Conservation (phyloP, 2,797 vertebrate species). For the Petrocephalus schoutedeni region DNA sequence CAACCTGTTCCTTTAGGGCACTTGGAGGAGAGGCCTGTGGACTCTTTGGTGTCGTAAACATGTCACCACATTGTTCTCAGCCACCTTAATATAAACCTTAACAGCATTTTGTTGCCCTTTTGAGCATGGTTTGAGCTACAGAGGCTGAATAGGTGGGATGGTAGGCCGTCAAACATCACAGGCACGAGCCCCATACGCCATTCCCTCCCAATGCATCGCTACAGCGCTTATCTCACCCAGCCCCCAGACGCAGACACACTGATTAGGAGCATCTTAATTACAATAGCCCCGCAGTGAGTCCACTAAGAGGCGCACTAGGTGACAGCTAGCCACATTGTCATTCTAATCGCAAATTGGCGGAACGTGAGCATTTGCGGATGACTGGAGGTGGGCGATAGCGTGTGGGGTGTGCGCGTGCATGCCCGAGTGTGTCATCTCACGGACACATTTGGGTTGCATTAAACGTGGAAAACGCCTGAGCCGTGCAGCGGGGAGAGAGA, state of each 20-base stretch:
- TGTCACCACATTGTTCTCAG: slow-evolving; percentile 18
- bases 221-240: slow-evolving; percentile 7
- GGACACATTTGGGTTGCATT: slow-evolving; percentile 8
- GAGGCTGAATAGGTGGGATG: neutral
- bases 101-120: neutral
- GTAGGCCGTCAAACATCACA: neutral
- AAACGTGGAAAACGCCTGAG: neutral
- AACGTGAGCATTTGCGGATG: neutral
- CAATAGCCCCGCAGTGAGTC: neutral
- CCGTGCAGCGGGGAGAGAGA: too few relatives aligned
- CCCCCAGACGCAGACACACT: neutral
- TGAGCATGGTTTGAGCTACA: slow-evolving; percentile 31
- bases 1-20: neutral
- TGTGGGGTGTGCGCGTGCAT: neutral
- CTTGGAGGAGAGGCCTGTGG: neutral
- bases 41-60: neutral
- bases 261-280: slow-evolving; percentile 23
- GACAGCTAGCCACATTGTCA: slow-evolving; percentile 15
- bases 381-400: neutral
- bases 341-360: slow-evolving; percentile 13
- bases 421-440: neutral
- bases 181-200: neutral
- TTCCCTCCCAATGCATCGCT: neutral
- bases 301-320: neutral
- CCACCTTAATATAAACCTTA: neutral